Evolutionary conservation across 2,797 vertebrate species (phyloP).

Genomic region (Platalea minor): DNA sequence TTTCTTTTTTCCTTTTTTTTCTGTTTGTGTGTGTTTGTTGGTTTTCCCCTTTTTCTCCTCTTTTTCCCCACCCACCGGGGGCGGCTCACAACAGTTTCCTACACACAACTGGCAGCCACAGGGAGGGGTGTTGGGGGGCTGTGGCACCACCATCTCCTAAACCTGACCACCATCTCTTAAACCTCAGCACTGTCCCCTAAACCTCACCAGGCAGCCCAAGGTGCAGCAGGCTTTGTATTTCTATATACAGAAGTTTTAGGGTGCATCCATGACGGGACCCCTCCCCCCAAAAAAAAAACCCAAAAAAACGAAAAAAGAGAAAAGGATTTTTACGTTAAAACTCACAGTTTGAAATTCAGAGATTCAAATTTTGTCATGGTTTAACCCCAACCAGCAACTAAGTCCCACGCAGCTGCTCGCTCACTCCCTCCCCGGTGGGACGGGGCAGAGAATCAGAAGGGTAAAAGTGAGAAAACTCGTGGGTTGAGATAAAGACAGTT

Average conservation of each 20-base stretch:
- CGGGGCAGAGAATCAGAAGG: too few species aligned
- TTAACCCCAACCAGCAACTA: too few species aligned
- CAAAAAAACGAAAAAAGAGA: not conserved
- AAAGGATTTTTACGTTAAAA: not conserved
- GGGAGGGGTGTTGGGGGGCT: not conserved
- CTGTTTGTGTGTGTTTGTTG: not conserved
- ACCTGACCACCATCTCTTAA: not conserved
- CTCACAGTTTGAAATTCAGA: not conserved
- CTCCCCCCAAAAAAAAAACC: not conserved
- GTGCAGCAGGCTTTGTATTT: not conserved
- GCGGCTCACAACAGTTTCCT: not conserved
- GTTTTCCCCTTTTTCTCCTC: not conserved
- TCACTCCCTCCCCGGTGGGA: too few species aligned
- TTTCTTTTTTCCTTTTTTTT: too few species aligned
- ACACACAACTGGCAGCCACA: accelerated
- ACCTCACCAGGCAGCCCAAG: not conserved
- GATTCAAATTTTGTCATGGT: too few species aligned
- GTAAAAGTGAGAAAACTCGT: too few species aligned
- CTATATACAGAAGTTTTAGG: not conserved
- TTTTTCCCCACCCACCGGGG: not conserved
- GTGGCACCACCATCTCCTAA: not conserved
- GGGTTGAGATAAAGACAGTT: too few species aligned
- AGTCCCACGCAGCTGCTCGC: too few species aligned
- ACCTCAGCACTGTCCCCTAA: not conserved
- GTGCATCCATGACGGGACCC: not conserved